These are phyloP conservation scores for Arctocebus calabarensis DNA, from an alignment of 2,797 vertebrate species.

Conservation along the genomic window DNA sequence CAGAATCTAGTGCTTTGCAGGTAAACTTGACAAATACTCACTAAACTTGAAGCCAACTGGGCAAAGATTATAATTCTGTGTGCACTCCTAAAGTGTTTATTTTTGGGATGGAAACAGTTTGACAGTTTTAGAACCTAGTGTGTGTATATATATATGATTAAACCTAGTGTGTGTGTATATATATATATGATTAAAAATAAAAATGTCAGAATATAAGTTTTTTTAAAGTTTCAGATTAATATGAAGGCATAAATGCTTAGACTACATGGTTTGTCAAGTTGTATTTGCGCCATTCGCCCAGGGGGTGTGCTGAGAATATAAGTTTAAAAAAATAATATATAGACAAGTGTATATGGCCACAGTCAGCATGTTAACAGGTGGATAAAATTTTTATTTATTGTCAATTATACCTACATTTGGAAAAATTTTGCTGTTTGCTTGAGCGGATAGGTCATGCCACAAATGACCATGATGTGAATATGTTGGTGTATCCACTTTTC, in stretches of 20 bases:
- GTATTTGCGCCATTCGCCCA: too few relatives aligned
- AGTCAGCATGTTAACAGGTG: not conserved
- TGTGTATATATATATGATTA: not conserved
- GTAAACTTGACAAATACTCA: not conserved
- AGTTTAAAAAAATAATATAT: not conserved
- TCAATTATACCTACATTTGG: not conserved
- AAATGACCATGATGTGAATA: not conserved
- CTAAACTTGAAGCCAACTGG: not conserved
- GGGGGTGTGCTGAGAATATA: not conserved
- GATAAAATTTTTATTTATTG: constrained; percentile 16
- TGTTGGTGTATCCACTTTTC: not conserved
- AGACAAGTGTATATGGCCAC: not conserved
- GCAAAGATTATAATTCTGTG: not conserved
- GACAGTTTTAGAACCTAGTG: not conserved
- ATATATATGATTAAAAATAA: constrained; percentile 33
- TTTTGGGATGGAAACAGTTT: constrained; percentile 8
- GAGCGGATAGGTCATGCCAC: not conserved
- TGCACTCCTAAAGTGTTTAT: not conserved
- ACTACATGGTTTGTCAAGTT: too few relatives aligned
- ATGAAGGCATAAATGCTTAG: too few relatives aligned
- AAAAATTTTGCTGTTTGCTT: not conserved
- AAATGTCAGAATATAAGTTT: not conserved
- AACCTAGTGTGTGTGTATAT: not conserved
- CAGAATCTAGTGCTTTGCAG: not conserved
- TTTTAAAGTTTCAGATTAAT: too few relatives aligned